Conservation (phyloP, 2,113 vertebrate genomes). For the Proterorhinus semilunaris region DNA sequence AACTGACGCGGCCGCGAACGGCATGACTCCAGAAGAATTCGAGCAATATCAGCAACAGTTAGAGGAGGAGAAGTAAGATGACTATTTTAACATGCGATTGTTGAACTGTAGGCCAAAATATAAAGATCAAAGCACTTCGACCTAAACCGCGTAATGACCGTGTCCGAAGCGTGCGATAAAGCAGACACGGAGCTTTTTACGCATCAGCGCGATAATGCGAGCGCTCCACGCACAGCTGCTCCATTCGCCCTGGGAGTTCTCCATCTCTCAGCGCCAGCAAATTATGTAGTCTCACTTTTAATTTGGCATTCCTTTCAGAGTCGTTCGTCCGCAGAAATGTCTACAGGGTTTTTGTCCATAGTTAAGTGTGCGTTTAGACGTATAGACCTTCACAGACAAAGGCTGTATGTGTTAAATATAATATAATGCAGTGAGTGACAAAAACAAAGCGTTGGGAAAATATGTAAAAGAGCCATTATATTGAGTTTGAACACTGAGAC, state of each 20-base stretch:
- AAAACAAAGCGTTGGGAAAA: background rate
- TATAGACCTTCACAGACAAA: too few relatives aligned
- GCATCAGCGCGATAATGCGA: constrained; percentile 53
- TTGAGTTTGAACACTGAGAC: background rate
- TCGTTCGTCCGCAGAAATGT: constrained; percentile 22
- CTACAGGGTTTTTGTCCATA: constrained; percentile 12
- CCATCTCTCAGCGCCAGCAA: constrained; percentile 18
- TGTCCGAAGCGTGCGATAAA: constrained; percentile 19
- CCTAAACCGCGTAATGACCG: background rate
- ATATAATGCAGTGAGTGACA: background rate
- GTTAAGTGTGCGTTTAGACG: too few relatives aligned
- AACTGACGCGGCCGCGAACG: constrained; percentile 85
- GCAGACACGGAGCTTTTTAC: constrained; percentile 53
- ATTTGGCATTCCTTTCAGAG: constrained; percentile 32
- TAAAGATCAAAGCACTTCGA: background rate
- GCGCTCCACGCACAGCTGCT: constrained; percentile 62
- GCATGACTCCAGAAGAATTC: constrained; percentile 95
- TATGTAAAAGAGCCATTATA: background rate
- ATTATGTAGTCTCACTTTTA: constrained; percentile 22
- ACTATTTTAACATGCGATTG: constrained; percentile 19
- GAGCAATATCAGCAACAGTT: constrained; percentile 97
- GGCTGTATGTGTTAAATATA: too few relatives aligned
- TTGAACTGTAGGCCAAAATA: background rate
- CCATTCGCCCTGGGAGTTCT: constrained; percentile 55
- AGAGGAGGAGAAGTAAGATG: constrained; percentile 94